A percentile compares a stretch with the other conserved stretches of the same genome.
Conservation (phyloP, 2,113 vertebrate species). For the Jacana jacana region DNA sequence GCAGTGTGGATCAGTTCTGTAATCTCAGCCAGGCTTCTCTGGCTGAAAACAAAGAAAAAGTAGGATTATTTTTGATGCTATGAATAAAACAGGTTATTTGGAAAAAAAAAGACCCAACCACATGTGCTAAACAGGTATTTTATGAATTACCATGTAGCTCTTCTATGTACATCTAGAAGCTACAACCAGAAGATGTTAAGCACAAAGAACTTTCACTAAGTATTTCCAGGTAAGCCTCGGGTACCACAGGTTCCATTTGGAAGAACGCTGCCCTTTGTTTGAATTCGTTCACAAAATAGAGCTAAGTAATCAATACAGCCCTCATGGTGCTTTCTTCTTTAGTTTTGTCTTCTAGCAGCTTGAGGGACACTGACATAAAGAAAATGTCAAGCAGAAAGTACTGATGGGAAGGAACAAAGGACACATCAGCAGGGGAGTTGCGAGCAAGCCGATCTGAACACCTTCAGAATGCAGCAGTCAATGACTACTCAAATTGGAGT, state of each 20-base stretch:
- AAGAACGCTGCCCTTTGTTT: not conserved
- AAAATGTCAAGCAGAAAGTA: slow-evolving; percentile 28
- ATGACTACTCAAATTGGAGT: not conserved
- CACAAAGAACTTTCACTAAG: not conserved
- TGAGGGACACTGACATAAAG: slow-evolving; percentile 25
- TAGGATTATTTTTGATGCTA: not conserved
- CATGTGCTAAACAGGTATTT: not conserved
- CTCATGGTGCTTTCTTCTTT: not conserved
- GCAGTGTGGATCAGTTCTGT: slow-evolving; percentile 96
- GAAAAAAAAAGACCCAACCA: no score
- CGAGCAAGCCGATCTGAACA: not conserved
- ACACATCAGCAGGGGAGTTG: not conserved
- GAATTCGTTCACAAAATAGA: not conserved
- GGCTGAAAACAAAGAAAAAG: slow-evolving; percentile 77
- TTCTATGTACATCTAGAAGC: not conserved
- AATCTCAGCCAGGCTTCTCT: slow-evolving; percentile 95
- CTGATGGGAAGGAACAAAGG: slow-evolving; percentile 27
- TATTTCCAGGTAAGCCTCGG: not conserved
- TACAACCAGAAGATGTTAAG: not conserved
- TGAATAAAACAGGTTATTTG: not conserved
- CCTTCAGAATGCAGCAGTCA: not conserved
- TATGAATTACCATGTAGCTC: not conserved
- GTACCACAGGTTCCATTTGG: not conserved
- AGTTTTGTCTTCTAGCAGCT: not conserved
- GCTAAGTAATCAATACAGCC: not conserved